A percentile compares a stretch with the other conserved stretches of the same genome.
Conservation (phyloP, 2,113 vertebrate species). For the Cephalopterus ornatus region DNA sequence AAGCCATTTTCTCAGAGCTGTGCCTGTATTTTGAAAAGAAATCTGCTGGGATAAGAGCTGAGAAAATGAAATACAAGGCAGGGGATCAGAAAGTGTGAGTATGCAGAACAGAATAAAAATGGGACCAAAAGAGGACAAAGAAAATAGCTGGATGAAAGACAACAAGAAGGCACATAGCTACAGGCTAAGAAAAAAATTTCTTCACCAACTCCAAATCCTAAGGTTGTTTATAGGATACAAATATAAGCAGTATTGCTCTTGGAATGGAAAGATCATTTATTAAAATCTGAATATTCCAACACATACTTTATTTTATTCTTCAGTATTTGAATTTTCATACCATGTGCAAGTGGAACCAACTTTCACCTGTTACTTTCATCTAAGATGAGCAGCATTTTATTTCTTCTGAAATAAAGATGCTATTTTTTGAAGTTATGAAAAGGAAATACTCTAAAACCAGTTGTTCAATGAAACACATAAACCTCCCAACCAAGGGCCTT, state of each 20-base stretch:
- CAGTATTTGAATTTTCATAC: slow-evolving; percentile 13
- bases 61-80: slow-evolving; percentile 68
- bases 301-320: slow-evolving; percentile 21
- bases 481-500: neutral
- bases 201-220: slow-evolving; percentile 38
- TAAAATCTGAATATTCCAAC: slow-evolving; percentile 59
- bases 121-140: slow-evolving; percentile 57
- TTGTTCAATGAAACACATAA: neutral
- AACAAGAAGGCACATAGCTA: slow-evolving; percentile 19
- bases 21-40: slow-evolving; percentile 55
- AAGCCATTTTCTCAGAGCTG: slow-evolving; percentile 63
- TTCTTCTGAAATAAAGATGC: neutral
- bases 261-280: slow-evolving; percentile 36
- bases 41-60: slow-evolving; percentile 58
- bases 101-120: slow-evolving; percentile 60
- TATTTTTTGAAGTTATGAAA: neutral
- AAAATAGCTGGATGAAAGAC: slow-evolving; percentile 53
- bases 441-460: neutral
- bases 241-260: slow-evolving; percentile 3
- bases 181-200: slow-evolving; percentile 39
- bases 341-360: neutral
- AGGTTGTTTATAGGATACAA: slow-evolving; percentile 39
- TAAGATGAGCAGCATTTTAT: slow-evolving; percentile 14
- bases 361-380: slow-evolving; percentile 11
- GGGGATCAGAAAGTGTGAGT: slow-evolving; percentile 44